A percentile compares a stretch with the other conserved stretches of the same genome.
Evolutionary conservation across 2,888 invertebrate genomes (phyloP).

Genomic region (Drosophila neotestacea): DNA sequence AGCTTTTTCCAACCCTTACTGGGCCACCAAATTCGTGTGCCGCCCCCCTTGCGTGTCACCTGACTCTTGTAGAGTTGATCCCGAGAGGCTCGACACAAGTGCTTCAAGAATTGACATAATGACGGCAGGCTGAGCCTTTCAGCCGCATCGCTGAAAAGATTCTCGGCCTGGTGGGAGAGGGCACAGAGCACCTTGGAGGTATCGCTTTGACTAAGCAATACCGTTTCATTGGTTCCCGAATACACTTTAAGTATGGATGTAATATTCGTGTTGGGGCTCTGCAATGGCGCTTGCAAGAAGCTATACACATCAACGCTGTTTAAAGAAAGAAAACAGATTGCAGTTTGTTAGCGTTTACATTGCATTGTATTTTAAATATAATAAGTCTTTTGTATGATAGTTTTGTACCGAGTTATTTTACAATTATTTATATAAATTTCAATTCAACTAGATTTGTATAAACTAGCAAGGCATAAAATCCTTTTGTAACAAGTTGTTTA

Average conservation of each 20-base stretch:
- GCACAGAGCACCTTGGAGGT: constrained; percentile 96
- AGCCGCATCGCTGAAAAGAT: constrained; percentile 95
- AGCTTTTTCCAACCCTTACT: constrained; percentile 85
- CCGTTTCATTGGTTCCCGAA: constrained; percentile 85
- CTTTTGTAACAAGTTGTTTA: too few relatives aligned
- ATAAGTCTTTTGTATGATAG: too few relatives aligned
- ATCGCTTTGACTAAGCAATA: constrained; percentile 90
- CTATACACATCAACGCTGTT: constrained; percentile 93
- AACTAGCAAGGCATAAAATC: too few relatives aligned
- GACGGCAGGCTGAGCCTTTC: constrained; percentile 94
- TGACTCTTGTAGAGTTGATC: constrained; percentile 87
- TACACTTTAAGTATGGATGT: constrained; percentile 85
- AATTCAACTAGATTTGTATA: too few relatives aligned
- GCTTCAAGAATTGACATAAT: constrained; percentile 92
- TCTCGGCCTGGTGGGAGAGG: constrained; percentile 95
- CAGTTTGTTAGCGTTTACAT: not conserved
- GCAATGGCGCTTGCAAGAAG: constrained; percentile 90
- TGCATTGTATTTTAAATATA: too few relatives aligned
- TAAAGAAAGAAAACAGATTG: constrained; percentile 1
- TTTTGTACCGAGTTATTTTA: too few relatives aligned
- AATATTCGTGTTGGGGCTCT: constrained; percentile 87
- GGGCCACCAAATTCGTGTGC: constrained; percentile 85
- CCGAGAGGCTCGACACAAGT: constrained; percentile 94
- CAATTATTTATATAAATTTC: too few relatives aligned
- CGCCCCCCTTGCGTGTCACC: constrained; percentile 85